phyloP scores from a whole-genome alignment of 2,888 invertebrate species.

The Formica aserva region DNA sequence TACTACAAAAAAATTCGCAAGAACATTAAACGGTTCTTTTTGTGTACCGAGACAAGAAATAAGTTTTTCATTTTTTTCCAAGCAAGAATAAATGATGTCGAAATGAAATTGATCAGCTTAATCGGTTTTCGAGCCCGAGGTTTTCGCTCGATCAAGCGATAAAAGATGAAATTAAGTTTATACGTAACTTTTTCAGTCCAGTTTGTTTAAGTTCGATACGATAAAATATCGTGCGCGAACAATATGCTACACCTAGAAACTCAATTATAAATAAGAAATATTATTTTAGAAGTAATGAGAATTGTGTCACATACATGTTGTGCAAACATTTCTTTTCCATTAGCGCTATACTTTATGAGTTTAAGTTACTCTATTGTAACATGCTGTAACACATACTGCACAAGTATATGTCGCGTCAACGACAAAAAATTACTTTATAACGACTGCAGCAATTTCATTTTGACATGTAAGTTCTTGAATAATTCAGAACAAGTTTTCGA shows the following conservation, averaged over 20 bases:
- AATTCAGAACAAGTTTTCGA: slow-evolving; percentile 11
- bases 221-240: slow-evolving; percentile 4
- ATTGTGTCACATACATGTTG: background rate
- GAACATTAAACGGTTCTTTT: background rate
- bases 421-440: background rate
- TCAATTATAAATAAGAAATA: slow-evolving; percentile 42
- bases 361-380: background rate
- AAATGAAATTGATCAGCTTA: background rate
- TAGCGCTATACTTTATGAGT: background rate
- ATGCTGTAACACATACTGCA: background rate
- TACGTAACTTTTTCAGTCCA: background rate
- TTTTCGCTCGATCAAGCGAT: background rate
- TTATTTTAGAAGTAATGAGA: slow-evolving; percentile 3
- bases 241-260: background rate
- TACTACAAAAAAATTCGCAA: background rate
- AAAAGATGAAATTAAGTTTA: slow-evolving; percentile 28
- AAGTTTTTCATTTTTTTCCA: background rate
- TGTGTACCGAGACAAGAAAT: background rate
- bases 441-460: background rate
- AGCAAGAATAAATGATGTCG: slow-evolving; percentile 4
- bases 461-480: background rate
- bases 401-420: background rate
- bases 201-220: background rate
- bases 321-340: slow-evolving; percentile 14
- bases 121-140: background rate